phyloP scores from a whole-genome alignment of 2,113 vertebrate genomes.

The Passer domesticus region DNA sequence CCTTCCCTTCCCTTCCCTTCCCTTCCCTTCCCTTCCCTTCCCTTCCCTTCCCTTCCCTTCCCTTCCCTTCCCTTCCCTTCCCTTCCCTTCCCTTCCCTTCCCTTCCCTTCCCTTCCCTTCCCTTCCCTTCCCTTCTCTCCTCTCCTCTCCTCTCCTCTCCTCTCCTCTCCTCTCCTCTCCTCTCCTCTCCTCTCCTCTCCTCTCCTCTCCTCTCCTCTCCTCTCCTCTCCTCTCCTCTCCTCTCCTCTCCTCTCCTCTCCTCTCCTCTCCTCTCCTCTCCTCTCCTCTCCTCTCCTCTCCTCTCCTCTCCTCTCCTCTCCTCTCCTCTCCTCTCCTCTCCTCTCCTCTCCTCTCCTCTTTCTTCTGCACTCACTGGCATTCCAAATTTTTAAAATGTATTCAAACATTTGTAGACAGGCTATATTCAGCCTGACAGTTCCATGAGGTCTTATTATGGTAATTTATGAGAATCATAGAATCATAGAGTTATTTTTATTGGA shows the following conservation, averaged over 20 bases:
- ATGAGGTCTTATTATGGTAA: background rate
- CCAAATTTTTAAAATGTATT: background rate
- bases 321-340: accelerated
- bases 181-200: accelerated
- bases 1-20: accelerated
- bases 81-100: too few relatives aligned
- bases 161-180: accelerated
- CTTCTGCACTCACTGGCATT: background rate
- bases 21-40: too few relatives aligned
- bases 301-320: background rate
- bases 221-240: accelerated
- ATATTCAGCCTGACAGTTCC: background rate
- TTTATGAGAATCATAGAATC: background rate
- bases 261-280: accelerated
- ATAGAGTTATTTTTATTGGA: background rate
- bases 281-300: accelerated
- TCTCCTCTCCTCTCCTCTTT: accelerated
- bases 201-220: background rate
- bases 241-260: background rate
- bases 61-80: accelerated
- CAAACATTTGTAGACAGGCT: background rate
- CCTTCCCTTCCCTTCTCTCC: accelerated
- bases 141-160: background rate
- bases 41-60: accelerated
- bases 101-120: accelerated